These are phyloP conservation scores for Hippocampus mohnikei DNA, from an alignment of 2,113 vertebrate species.

Conservation along the genomic window DNA sequence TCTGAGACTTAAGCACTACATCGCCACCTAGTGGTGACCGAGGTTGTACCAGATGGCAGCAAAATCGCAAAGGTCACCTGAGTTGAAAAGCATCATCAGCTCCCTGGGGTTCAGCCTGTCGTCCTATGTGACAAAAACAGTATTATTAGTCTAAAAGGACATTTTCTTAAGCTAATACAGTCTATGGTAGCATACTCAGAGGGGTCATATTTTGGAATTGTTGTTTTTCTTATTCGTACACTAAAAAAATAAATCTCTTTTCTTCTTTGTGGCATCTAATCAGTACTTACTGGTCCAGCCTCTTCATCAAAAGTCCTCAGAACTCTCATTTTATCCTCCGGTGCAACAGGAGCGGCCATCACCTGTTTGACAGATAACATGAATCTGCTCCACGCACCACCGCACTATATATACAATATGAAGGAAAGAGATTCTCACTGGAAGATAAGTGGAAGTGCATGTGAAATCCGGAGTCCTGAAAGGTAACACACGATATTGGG, in stretches of 20 bases:
- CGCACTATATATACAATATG: not conserved
- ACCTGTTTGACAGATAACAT: constrained; percentile 43
- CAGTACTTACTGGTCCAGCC: constrained; percentile 60
- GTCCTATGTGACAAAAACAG: constrained; percentile 51
- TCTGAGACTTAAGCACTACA: not conserved
- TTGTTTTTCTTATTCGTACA: no score
- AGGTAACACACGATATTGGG: constrained; percentile 8
- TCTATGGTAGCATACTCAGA: no score
- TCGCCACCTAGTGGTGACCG: constrained; percentile 63
- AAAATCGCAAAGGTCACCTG: constrained; percentile 53
- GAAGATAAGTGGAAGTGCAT: constrained; percentile 60
- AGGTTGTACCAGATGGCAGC: not conserved
- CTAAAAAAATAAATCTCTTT: no score
- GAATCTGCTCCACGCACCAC: not conserved
- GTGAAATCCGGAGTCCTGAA: constrained; percentile 64
- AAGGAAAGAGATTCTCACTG: constrained; percentile 41
- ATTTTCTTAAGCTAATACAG: not conserved
- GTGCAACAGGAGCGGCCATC: constrained; percentile 54
- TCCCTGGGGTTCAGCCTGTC: constrained; percentile 61
- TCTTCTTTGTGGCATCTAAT: not conserved
- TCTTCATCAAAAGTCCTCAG: constrained; percentile 61
- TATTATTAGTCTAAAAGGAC: not conserved
- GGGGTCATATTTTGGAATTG: no score
- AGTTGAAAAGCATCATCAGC: constrained; percentile 68
- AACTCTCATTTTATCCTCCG: constrained; percentile 55